Base-by-base conservation (phyloP, 1,140 invertebrate species). In the Drosophila insularis region DNA sequence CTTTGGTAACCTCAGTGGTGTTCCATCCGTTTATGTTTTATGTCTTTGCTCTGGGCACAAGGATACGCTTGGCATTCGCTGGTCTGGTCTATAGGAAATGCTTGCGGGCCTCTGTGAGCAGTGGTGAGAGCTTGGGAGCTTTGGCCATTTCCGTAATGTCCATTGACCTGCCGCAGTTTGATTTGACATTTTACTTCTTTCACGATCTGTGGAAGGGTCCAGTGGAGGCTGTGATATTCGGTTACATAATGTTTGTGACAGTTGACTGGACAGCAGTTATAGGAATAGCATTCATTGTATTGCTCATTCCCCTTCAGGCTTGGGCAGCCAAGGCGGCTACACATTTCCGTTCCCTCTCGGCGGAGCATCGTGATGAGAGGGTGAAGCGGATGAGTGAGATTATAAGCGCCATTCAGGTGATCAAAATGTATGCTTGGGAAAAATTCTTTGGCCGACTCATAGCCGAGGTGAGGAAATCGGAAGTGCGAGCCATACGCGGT, bases 371-470 rank as follows among this genome's bases (percentile, higher is more conserved):
- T 0, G 97, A 98, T 89, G 94, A 96, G 78, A 92, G 97, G 17
- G 95, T 97, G 0, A 93, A 95, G 11, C 92, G 97, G 8, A 97
- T 97, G 94, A 97, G 96, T 78, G 96, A 97, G 84, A 96, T 98
- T 39, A 94, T 98, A 4, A 93, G 92, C 1, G 95, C 95, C 4
- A 94, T 94, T 13, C 94, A 94, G 84, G 94, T 97, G 14, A 96
- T 97, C 68, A 97, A 97, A 93, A 96, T 97, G 96, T 96, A 96
- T 87, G 94, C 95, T 0, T 96, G 95, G 95, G 95, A 96, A 84
- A 94, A 94, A 72, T 94, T 94, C 0, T 96, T 96, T 74, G 93
- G 94, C 1, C 92, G 93, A 59, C 78, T 95, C 11, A 93, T 96
- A 5, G 93, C 93, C 40, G 82, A 92, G 2, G 93, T 94, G 7